Percentiles rank a stretch among this genome's conserved stretches.
These are phyloP conservation scores for Drosophila anceps DNA, from an alignment of 2,888 invertebrate species.

Conservation along the genomic window DNA sequence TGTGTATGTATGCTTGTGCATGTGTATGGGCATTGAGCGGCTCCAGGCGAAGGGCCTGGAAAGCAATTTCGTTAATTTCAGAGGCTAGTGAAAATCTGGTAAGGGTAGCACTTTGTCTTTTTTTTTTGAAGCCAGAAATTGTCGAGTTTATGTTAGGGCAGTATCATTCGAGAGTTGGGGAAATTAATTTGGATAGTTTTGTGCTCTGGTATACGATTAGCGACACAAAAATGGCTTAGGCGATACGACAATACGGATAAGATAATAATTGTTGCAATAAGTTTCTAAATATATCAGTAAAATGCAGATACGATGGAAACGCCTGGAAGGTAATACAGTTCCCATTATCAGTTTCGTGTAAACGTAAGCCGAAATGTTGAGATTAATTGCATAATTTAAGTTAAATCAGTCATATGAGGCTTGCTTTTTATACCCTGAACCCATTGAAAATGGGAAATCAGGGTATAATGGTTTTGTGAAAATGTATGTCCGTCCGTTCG, in stretches of 20 bases:
- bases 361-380: constrained; percentile 20
- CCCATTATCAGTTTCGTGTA: constrained; percentile 37
- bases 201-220: neutral
- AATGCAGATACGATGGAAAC: constrained; percentile 47
- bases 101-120: too few relatives aligned
- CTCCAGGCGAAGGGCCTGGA: constrained; percentile 20
- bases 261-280: neutral
- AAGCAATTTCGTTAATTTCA: constrained; percentile 31
- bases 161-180: neutral
- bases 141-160: neutral
- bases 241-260: neutral
- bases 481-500: too few relatives aligned
- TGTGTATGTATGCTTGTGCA: too few relatives aligned
- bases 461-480: too few relatives aligned
- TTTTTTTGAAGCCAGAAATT: too few relatives aligned
- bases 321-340: constrained; percentile 36
- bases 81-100: neutral
- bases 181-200: neutral
- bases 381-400: too few relatives aligned
- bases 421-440: too few relatives aligned
- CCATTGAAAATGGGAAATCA: too few relatives aligned
- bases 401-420: too few relatives aligned
- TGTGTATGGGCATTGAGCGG: neutral
- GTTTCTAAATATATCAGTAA: constrained; percentile 18
- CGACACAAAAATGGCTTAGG: constrained; percentile 7